Evolutionary conservation across 1,140 invertebrate species (phyloP), one percentile per base, ranked within the genome.

Genomic region (Pseudomyrmex dendroicus): DNA sequence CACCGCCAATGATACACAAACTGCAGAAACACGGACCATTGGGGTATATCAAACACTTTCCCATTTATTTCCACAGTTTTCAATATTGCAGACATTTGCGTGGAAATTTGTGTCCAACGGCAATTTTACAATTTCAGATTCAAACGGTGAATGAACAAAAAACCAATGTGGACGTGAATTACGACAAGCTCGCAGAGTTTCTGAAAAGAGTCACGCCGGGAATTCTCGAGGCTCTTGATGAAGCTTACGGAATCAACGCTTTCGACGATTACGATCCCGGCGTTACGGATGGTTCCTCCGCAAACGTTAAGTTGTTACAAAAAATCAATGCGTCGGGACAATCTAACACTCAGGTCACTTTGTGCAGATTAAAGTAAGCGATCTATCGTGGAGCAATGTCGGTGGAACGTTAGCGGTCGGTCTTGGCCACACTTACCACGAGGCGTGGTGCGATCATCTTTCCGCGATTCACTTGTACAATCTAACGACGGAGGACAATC

Each of bases 371-470:
- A 94, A 94, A 91, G 84, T 95, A 72, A 94, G 91, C 63, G 90
- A 89, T 35, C 62, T 93, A 56, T 91, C 90, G 48, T 95, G 94
- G 94, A 95, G 94, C 66, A 91, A 88, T n/a, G 92, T 90, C 70
- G 94, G 94, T 46, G 93, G 93, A 84, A 92, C 91, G 2, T 83
- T 95, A 50, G 93, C 91, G 10, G 84, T 94, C 62, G 90, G 89
- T 3, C 89, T 93, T 61, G 91, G 92, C 35, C 70, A 86, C 17
- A 86, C 74, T 25, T 87, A 91, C 59, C 94, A 95, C 66, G 91
- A 93, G 72, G 90, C 89, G 7, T 95, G 94, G 94, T 95, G 94
- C 48, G 90, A 94, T 70, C 94, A 95, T 78, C 22, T 92, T 17
- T 92, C 93, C 13, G 90, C 91, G 84, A 90, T 95, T 22, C 90